Evolutionary conservation across 2,113 vertebrate species (phyloP).

Genomic region (Eurystomus gularis): DNA sequence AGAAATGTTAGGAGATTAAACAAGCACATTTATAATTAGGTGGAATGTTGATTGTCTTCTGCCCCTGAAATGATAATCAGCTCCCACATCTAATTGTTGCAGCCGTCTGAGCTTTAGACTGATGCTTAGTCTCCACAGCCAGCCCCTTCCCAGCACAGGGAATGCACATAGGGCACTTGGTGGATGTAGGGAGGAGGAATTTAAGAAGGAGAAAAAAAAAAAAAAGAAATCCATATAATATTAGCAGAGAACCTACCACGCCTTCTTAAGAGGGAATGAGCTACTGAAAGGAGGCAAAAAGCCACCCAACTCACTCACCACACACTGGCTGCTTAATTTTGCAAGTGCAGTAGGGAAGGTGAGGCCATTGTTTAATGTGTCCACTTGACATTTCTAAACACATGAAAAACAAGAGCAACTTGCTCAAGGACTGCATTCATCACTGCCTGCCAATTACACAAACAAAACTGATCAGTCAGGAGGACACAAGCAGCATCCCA

Average conservation of each 20-base stretch:
- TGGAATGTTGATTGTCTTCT: slow-evolving; percentile 1
- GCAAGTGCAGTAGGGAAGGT: neutral
- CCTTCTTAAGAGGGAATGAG: neutral
- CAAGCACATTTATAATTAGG: slow-evolving; percentile 9
- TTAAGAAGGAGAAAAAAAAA: neutral
- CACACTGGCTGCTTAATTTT: neutral
- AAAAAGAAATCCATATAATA: neutral
- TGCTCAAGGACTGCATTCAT: slow-evolving; percentile 38
- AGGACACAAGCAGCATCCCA: neutral
- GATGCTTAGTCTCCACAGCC: neutral
- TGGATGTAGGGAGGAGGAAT: neutral
- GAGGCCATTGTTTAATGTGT: neutral
- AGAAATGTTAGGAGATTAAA: slow-evolving; percentile 33
- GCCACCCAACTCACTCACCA: rapidly evolving
- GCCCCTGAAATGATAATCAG: neutral
- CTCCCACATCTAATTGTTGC: neutral
- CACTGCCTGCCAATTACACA: slow-evolving; percentile 27
- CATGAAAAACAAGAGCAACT: slow-evolving; percentile 13
- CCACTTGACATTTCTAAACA: slow-evolving; percentile 25
- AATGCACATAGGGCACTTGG: rapidly evolving
- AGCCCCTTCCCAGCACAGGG: neutral
- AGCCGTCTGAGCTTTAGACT: neutral
- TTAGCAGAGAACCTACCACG: neutral
- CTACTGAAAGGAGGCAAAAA: neutral
- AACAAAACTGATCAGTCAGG: slow-evolving; percentile 24